Base-by-base conservation (phyloP, 2,797 vertebrate species). In the Helarctos malayanus region DNA sequence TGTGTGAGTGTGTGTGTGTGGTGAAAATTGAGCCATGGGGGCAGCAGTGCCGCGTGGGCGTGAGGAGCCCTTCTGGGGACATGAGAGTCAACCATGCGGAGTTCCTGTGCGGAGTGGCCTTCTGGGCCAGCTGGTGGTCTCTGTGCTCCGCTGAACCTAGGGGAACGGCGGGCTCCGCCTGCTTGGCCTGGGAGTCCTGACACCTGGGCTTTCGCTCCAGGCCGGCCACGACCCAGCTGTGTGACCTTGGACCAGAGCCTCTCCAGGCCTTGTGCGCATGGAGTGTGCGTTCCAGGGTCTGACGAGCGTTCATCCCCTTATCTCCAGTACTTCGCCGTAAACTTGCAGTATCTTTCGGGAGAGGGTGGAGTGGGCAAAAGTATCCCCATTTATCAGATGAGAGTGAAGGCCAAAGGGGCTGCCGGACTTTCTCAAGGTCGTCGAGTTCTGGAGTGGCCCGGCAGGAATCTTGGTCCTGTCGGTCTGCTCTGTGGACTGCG, bases 381-480 rank as follows among this genome's bases (percentile, higher is more conserved):
- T 73, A 78, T 81, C 56, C 47, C 75, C 56, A 38, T 93, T 91
- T 93, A 86, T 83, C 85, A 76, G 75, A 97, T 87, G 59, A 88
- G 18, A 81, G 35, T 80, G 83, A 95, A 75, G 68, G 52, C 41
- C 47, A 75, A 57, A 92, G 76, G 45, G 15, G 32, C 49, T 61
- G 38, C 95, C 89, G 59, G 96, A 32, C 38, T 89, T 94, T 61
- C 49, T 41, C 89, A 90, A 96, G 96, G 95, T 95, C 94, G 78
- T 7, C 52, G 84, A 86, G 11, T 38, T 93, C 59, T 69, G 82
- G 6, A 49, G 78, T 90, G 73, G 56, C 35, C 57, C 3, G 56
- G 47, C 14, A 61, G 2, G 56, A 47, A 68, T 80, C 68, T 81
- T 56, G 38, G 25, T 57, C 19, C 56, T 91, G 8, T 79, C n/a